Conservation (phyloP, 1,140 invertebrate genomes). For the Drosophila truncata region DNA sequence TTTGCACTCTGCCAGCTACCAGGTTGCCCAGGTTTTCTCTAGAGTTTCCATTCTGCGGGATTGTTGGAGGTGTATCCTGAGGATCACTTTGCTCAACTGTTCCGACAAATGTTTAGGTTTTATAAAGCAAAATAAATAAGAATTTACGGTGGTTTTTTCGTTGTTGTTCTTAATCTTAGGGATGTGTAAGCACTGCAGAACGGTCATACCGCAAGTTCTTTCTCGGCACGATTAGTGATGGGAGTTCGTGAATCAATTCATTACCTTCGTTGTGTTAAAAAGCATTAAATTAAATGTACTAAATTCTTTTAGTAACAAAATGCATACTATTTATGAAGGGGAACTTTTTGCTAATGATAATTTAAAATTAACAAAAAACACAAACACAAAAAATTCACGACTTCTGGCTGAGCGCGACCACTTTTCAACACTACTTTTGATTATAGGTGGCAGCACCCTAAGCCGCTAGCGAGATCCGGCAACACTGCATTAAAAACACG, state of each 20-base stretch:
- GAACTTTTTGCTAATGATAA: neutral
- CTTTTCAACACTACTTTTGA: constrained; percentile 5
- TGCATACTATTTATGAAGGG: no score
- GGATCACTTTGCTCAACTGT: neutral
- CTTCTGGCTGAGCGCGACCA: neutral
- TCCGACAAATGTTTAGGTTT: neutral
- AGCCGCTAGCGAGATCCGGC: constrained; percentile 11
- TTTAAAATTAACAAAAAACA: neutral
- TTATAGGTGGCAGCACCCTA: constrained; percentile 2
- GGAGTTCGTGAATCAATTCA: no score
- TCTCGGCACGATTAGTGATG: neutral
- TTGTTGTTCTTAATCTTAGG: constrained; percentile 41
- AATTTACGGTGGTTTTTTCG: constrained; percentile 42
- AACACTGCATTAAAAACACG: constrained; percentile 34
- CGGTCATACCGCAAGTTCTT: constrained; percentile 4
- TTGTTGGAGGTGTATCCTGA: no score
- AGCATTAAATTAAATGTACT: no score
- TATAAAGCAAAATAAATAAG: constrained; percentile 15
- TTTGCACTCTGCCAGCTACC: constrained; percentile 15
- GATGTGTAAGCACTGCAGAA: constrained; percentile 14
- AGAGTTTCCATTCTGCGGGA: neutral
- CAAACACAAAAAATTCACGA: neutral
- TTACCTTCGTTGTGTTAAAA: no score
- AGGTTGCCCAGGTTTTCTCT: neutral
- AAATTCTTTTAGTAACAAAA: no score